A percentile compares a stretch with the other conserved stretches of the same genome.
These are phyloP conservation scores for Elegia similella DNA, from an alignment of 2,888 invertebrate species.

Conservation along the genomic window DNA sequence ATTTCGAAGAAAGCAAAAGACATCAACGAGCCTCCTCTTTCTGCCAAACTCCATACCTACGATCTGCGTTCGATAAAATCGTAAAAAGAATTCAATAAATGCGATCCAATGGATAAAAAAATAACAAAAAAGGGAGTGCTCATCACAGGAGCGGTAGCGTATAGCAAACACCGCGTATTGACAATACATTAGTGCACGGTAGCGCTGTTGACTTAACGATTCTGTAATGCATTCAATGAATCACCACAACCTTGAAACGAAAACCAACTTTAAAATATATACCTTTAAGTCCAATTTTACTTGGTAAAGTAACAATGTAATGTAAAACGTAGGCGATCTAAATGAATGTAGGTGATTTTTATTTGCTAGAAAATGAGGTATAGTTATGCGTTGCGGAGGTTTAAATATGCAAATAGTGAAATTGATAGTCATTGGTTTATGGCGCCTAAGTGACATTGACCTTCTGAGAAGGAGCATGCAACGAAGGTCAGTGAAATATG, in stretches of 20 bases:
- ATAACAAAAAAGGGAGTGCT: slow-evolving; percentile 16
- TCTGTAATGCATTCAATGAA: slow-evolving; percentile 13
- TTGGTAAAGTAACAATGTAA: not conserved
- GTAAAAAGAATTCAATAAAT: too few relatives aligned
- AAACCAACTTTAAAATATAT: not conserved
- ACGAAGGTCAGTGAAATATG: too few relatives aligned
- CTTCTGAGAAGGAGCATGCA: not conserved
- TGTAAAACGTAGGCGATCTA: slow-evolving; percentile 23
- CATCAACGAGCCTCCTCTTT: too few relatives aligned
- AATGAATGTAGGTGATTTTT: slow-evolving; percentile 29
- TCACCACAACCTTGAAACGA: not conserved
- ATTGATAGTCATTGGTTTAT: not conserved
- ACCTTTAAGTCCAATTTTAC: not conserved
- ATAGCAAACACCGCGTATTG: slow-evolving; percentile 41
- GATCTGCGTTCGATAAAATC: too few relatives aligned
- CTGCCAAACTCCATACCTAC: too few relatives aligned
- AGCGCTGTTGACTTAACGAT: slow-evolving; percentile 38
- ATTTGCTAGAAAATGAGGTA: slow-evolving; percentile 27
- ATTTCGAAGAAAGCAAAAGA: too few relatives aligned
- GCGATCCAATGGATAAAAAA: too few relatives aligned
- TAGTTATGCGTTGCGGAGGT: slow-evolving; percentile 6
- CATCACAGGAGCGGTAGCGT: slow-evolving; percentile 37
- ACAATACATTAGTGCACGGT: slow-evolving; percentile 51
- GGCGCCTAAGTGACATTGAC: slow-evolving; percentile 1
- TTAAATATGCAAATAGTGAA: slow-evolving; percentile 4